Percentiles rank a stretch among this genome's conserved stretches.
These are phyloP conservation scores for Eustalomyia histrio DNA, from an alignment of 2,888 invertebrate species.

Conservation along the genomic window DNA sequence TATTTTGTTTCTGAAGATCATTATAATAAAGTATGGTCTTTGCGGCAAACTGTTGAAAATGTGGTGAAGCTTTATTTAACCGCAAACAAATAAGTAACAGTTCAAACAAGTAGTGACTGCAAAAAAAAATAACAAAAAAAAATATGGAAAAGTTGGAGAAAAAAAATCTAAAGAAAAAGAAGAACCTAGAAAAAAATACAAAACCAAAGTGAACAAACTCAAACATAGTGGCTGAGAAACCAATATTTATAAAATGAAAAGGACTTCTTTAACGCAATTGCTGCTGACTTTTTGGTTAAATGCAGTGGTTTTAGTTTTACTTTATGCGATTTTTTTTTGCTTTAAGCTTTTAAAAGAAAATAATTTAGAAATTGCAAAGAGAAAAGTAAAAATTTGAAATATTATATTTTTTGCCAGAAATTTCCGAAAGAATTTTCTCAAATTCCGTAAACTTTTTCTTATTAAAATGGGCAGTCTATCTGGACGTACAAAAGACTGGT, in stretches of 20 bases:
- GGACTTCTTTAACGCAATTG: conserved; percentile 47
- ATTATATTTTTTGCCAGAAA: no score
- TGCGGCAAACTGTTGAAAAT: conserved; percentile 63
- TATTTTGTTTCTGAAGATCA: conserved; percentile 32
- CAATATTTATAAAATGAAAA: conserved; percentile 54
- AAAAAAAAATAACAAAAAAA: conserved; percentile 15
- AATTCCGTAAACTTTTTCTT: no score
- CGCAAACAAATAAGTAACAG: conserved; percentile 63
- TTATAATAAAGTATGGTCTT: conserved; percentile 62
- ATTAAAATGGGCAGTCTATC: no score
- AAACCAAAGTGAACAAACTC: conserved; percentile 16
- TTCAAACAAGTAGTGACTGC: conserved; percentile 48
- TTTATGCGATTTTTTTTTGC: background rate
- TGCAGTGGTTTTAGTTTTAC: conserved; percentile 48
- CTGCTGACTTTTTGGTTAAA: conserved; percentile 54
- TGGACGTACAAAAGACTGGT: no score
- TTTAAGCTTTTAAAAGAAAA: no score
- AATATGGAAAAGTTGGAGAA: background rate
- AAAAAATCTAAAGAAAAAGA: conserved; percentile 16
- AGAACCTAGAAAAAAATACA: conserved; percentile 20
- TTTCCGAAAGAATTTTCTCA: no score
- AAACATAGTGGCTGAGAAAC: conserved; percentile 45
- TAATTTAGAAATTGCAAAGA: no score
- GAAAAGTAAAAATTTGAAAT: no score
- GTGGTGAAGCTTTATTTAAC: conserved; percentile 63